Base-by-base conservation (phyloP, 2,797 vertebrate species). In the Emydoidea blandingii region DNA sequence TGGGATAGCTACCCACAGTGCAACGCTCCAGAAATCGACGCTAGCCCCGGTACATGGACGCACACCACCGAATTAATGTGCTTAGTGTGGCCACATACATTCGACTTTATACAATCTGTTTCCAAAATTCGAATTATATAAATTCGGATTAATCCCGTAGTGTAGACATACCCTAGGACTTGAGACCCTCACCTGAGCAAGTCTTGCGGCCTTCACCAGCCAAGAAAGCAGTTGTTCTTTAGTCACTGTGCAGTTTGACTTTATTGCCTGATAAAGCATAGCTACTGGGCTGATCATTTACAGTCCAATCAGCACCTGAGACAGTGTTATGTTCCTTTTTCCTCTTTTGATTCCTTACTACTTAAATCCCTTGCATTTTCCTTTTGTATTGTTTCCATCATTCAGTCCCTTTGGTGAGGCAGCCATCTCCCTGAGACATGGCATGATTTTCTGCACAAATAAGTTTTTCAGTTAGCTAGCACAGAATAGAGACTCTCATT, bases 381-480 rank as follows among this genome's bases (percentile, higher is more conserved):
- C 5, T 85, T 95, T 37, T 41, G 53, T 7, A 23, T 80, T 91
- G 5, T 54, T 95, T 7, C 6, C 4, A 1, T 54, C 19, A 4
- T 72, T 94, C 86, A 6, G 41, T 91, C 85, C 83, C 25, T 3
- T 1, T 81, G 25, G 14, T 81, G 57, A 88, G 90, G 57, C 5
- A 83, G 14, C 59, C 65, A 2, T 65, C n/a, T 93, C 27, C 31
- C 6, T 88, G 49, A 86, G 41, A 94, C 8, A 11, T 0, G 8
- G 9, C 25, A 85, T n/a, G 15, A 59, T 49, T 85, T 83, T 92
- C 50, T 86, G 25, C 86, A 80, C 94, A 95, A 96, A 80, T 41
- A 81, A 83, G 12, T 29, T 83, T 79, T 95, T 88, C 37, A 6
- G 0, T 85, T 83, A 74, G 2, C 8, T 65, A 56, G 23, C 19